Evolutionary conservation across 2,888 invertebrate species (phyloP).

Genomic region (Scaptomyza flava): DNA sequence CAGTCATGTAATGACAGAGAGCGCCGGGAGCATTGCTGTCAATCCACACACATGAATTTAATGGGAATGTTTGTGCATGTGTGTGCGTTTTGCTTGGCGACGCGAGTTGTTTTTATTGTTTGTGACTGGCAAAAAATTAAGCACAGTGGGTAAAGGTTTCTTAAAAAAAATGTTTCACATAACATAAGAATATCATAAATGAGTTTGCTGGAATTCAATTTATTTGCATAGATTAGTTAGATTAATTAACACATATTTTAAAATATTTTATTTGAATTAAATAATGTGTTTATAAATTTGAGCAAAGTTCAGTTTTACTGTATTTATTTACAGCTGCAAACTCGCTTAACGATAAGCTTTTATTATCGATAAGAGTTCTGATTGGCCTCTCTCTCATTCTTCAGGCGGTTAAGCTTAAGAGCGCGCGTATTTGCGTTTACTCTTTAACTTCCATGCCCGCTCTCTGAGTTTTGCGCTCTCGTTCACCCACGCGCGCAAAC

Average conservation of each 20-base stretch:
- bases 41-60: slow-evolving; percentile 2
- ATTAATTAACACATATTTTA: no score
- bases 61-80: slow-evolving; percentile 7
- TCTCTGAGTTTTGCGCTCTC: slow-evolving; percentile 27
- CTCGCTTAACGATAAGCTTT: slow-evolving; percentile 6
- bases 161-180: background rate
- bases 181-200: background rate
- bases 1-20: slow-evolving; percentile 52
- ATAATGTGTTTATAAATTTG: no score
- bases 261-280: no score
- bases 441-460: slow-evolving; percentile 29
- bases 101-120: slow-evolving; percentile 40
- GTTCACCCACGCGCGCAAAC: slow-evolving; percentile 40
- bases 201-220: no score
- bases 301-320: no score
- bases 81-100: slow-evolving; percentile 20
- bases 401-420: slow-evolving; percentile 24
- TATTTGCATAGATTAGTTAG: no score
- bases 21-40: slow-evolving; percentile 18
- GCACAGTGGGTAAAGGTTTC: slow-evolving; percentile 43
- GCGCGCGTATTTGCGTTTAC: slow-evolving; percentile 12
- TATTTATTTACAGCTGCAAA: background rate
- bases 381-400: slow-evolving; percentile 24
- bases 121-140: slow-evolving; percentile 58
- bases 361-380: slow-evolving; percentile 46